These are phyloP conservation scores for Kryphioiulus occultus DNA, from an alignment of 2,888 invertebrate species.

Conservation along the genomic window DNA sequence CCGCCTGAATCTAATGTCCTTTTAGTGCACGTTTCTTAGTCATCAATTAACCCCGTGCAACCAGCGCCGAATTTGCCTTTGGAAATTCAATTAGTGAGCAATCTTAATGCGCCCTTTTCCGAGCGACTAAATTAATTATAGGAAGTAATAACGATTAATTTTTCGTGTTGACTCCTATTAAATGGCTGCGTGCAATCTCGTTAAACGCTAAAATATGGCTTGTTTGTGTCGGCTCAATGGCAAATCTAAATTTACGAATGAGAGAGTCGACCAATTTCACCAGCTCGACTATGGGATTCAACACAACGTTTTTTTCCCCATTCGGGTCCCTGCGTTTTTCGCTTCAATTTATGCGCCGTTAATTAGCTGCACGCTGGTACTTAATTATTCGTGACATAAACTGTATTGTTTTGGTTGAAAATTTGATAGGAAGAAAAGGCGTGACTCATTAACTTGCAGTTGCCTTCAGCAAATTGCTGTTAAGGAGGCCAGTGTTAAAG, in stretches of 20 bases:
- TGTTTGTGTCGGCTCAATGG: slow-evolving; percentile 31
- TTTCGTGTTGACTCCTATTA: slow-evolving; percentile 30
- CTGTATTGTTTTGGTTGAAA: not conserved
- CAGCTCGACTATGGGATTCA: not conserved
- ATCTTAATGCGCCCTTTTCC: slow-evolving; percentile 19
- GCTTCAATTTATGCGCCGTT: not conserved
- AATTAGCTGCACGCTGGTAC: not conserved
- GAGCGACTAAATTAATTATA: slow-evolving; percentile 35
- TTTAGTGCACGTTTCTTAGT: not conserved
- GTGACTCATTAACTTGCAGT: not conserved
- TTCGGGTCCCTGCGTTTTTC: not conserved
- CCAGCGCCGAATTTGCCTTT: not conserved
- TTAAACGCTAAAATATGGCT: slow-evolving; percentile 20
- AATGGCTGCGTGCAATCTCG: slow-evolving; percentile 21
- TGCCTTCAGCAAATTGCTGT: not conserved
- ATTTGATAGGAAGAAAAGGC: not conserved
- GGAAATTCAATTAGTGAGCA: slow-evolving; percentile 11
- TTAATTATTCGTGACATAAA: slow-evolving; percentile 7
- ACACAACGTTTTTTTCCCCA: not conserved
- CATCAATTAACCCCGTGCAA: not conserved
- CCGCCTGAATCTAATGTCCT: not conserved
- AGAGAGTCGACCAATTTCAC: not conserved
- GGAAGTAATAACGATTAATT: slow-evolving; percentile 35
- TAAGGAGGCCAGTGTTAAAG: not conserved
- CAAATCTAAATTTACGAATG: slow-evolving; percentile 21